Evolutionary conservation across 2,888 invertebrate species (phyloP).

Genomic region (Tenthredo scrophulariae): DNA sequence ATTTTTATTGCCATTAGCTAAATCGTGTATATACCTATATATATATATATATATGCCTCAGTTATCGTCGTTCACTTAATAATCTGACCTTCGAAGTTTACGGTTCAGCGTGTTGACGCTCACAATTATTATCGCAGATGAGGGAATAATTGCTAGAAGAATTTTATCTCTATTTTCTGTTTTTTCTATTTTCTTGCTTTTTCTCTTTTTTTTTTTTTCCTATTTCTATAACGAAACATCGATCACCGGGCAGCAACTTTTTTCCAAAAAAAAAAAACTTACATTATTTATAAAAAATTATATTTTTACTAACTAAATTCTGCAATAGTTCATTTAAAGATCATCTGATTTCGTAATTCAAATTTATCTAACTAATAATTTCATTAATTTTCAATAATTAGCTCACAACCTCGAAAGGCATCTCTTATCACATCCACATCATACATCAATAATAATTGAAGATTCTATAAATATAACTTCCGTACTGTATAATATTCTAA

Average conservation of each 20-base stretch:
- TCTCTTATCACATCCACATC: neutral
- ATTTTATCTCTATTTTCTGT: neutral
- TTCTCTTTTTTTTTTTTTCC: neutral
- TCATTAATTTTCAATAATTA: neutral
- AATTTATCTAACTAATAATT: neutral
- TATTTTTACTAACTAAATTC: no score
- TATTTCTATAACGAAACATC: neutral
- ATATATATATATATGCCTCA: neutral
- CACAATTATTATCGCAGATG: neutral
- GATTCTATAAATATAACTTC: no score
- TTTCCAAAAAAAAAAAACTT: no score
- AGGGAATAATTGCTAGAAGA: neutral
- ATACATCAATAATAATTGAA: no score
- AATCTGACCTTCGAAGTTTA: neutral
- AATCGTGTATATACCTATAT: neutral
- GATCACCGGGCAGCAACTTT: no score
- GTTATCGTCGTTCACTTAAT: neutral
- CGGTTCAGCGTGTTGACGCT: neutral
- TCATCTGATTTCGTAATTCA: no score
- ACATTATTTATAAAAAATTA: no score
- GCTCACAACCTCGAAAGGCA: neutral
- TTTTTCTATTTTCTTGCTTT: neutral
- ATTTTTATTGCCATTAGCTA: conserved; percentile 24
- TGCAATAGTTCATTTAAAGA: no score
- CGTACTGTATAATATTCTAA: neutral